Conservation (phyloP, 2,797 vertebrate species). For the Clarias fuscus region DNA sequence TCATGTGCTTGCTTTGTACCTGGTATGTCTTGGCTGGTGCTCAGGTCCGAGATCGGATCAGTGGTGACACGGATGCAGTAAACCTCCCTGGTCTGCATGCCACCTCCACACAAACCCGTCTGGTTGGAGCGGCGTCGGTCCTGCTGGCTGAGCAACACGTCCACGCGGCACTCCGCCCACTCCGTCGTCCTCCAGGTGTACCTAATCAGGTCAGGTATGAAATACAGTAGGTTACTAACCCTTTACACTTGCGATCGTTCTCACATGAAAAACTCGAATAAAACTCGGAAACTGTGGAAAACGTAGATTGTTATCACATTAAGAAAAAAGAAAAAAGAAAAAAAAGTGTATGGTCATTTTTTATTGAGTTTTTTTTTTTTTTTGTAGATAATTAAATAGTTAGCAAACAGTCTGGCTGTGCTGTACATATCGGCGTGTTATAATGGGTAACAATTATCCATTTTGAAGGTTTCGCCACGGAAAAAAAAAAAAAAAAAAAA, state of each 20-base stretch:
- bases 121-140: conserved; percentile 90
- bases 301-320: background rate
- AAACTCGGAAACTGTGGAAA: background rate
- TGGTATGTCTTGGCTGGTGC: conserved; percentile 80
- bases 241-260: background rate
- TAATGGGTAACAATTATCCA: background rate
- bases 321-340: conserved; percentile 13
- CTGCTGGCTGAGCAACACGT: conserved; percentile 89
- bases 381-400: background rate
- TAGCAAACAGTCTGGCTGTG: background rate
- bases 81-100: conserved; percentile 85
- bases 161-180: conserved; percentile 91
- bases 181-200: conserved; percentile 89
- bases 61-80: conserved; percentile 89
- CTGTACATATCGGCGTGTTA: too few relatives aligned
- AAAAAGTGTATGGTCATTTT: background rate
- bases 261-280: background rate
- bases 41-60: conserved; percentile 81
- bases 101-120: conserved; percentile 90
- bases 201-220: conserved; percentile 63
- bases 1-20: conserved; percentile 64
- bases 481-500: too few relatives aligned
- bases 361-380: too few relatives aligned
- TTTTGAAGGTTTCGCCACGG: background rate
- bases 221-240: background rate